A percentile compares a stretch with the other conserved stretches of the same genome.
These are phyloP conservation scores for Nomada lathburiana DNA, from an alignment of 2,888 invertebrate species.

Conservation along the genomic window DNA sequence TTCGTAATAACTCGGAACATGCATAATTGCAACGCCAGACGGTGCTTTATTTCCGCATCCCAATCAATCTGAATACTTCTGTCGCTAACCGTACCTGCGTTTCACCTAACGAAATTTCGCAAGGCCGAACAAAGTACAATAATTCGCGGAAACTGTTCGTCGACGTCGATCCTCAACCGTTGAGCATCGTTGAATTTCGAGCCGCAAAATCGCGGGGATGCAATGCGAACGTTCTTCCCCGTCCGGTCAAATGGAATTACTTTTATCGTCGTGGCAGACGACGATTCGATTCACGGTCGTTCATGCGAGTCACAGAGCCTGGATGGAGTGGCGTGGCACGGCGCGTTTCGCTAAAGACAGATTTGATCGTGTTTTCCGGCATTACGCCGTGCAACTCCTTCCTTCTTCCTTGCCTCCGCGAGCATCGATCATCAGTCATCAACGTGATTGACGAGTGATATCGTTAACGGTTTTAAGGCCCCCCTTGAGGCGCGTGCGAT, in stretches of 20 bases:
- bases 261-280: conserved; percentile 67
- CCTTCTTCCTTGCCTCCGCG: conserved; percentile 51
- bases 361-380: conserved; percentile 72
- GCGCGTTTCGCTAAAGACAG: conserved; percentile 74
- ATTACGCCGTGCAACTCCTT: conserved; percentile 70
- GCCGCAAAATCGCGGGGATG: conserved; percentile 36
- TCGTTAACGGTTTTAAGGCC: conserved; percentile 81
- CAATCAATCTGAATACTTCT: no score
- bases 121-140: background rate
- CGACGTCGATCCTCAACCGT: conserved; percentile 51
- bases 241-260: conserved; percentile 68
- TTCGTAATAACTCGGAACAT: no score
- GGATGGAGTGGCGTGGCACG: conserved; percentile 52
- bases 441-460: conserved; percentile 83
- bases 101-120: no score
- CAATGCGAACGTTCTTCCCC: conserved; percentile 55
- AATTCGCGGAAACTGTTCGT: background rate
- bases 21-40: no score
- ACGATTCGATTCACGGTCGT: conserved; percentile 78
- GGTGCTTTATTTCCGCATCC: no score
- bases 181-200: conserved; percentile 33
- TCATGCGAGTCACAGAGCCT: conserved; percentile 74
- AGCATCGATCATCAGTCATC: conserved; percentile 78
- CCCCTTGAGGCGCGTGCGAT: conserved; percentile 74
- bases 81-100: no score